Evolutionary conservation across 2,888 invertebrate species (phyloP).

Genomic region (Microplitis manilae): DNA sequence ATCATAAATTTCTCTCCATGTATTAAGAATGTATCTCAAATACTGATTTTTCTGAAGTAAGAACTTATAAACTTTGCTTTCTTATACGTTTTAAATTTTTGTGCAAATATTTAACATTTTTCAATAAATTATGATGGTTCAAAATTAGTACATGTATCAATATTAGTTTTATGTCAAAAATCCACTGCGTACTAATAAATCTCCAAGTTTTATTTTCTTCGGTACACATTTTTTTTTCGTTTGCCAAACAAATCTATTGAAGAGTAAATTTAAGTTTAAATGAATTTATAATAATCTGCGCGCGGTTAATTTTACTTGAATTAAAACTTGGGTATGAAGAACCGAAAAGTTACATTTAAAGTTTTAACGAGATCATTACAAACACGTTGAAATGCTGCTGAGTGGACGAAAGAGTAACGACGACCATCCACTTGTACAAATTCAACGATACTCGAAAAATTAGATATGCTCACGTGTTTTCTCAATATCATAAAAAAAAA

Average conservation of each 20-base stretch:
- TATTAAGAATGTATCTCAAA: no score
- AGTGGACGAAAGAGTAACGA: constrained; percentile 22
- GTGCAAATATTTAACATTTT: no score
- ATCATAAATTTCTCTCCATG: no score
- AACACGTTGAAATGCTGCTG: constrained; percentile 28
- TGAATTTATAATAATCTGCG: constrained; percentile 21
- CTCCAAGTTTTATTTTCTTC: neutral
- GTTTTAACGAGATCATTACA: constrained; percentile 51
- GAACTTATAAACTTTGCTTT: no score
- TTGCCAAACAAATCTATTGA: neutral
- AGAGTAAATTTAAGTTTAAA: neutral
- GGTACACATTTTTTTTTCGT: neutral
- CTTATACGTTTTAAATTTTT: no score
- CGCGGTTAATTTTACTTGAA: neutral
- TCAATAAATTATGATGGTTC: no score
- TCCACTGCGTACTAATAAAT: neutral
- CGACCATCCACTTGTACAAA: constrained; percentile 21
- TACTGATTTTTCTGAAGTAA: no score
- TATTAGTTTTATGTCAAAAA: neutral
- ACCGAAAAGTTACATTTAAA: constrained; percentile 27
- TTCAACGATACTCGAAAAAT: constrained; percentile 27
- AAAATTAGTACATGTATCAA: neutral
- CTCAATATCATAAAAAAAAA: neutral
- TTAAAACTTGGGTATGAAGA: constrained; percentile 1
- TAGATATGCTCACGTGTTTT: constrained; percentile 9